Evolutionary conservation across 2,888 invertebrate genomes (phyloP), one percentile per base, ranked within the genome.

Genomic region (Epinotia bilunana): DNA sequence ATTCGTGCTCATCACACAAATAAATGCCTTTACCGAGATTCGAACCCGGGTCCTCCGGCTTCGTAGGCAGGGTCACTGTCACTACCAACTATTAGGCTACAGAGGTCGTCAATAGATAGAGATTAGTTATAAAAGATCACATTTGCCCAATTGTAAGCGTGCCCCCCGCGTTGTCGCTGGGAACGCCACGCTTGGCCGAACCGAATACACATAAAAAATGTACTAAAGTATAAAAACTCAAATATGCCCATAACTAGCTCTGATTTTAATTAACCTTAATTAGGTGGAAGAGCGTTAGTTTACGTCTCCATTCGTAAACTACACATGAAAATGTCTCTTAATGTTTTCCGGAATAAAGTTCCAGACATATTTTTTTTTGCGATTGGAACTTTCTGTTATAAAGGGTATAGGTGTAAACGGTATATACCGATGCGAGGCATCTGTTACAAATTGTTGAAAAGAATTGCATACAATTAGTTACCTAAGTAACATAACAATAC

Each of bases 251-350:
- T 84, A 82, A 84, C 79, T 80, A 80, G 80, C 78, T 80, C 82
- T 85, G 86, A 85, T 89, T 91, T 61, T 89, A 90, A 93, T 92
- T 92, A 91, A 87, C 84, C 85, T 89, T 89, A 92, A 91, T 91
- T 90, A 90, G 86, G 84, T 86, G 82, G 84, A 85, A 86, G 81
- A 85, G 85, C 80, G 83, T 82, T 77, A 80, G 79, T 81, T 83
- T 83, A 84, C 80, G 82, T 89, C 89, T 87, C 89, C 89, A 64
- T 64, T 68, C 62, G 89, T 86, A 86, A 86, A 84, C 84, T 20
- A 84, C 87, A 84, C 79, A 79, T 79, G 78, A 79, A 80, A 80
- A 78, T 68, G 78, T 78, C 78, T 81, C 43, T 43, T 7, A 78
- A 80, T 80, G 80, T 75, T 79, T 81, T 82, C 80, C 81, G 80